phyloP scores from a whole-genome alignment of 2,888 invertebrate genomes.

The Beris morrisii region DNA sequence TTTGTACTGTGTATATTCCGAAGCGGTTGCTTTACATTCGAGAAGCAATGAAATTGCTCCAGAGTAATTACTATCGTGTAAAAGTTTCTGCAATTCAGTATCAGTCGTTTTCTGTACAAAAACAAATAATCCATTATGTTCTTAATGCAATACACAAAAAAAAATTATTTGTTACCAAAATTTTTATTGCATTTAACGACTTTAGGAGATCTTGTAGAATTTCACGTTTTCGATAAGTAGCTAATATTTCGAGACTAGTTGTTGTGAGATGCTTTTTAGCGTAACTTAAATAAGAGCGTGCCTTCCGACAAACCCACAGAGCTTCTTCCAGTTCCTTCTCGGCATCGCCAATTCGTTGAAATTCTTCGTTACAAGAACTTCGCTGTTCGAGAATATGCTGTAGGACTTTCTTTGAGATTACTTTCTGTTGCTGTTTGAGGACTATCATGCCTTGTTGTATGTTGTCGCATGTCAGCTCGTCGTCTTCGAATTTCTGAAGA shows the following conservation, averaged over 20 bases:
- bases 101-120: slow-evolving; percentile 73
- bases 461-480: slow-evolving; percentile 49
- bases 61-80: slow-evolving; percentile 83
- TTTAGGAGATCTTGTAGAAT: slow-evolving; percentile 77
- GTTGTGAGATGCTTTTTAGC: slow-evolving; percentile 83
- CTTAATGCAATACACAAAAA: neutral
- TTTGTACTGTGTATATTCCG: slow-evolving; percentile 82
- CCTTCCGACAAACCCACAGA: slow-evolving; percentile 70
- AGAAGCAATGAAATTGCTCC: slow-evolving; percentile 87
- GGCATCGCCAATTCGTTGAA: slow-evolving; percentile 72
- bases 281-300: slow-evolving; percentile 70
- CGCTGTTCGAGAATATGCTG: slow-evolving; percentile 92
- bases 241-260: slow-evolving; percentile 84
- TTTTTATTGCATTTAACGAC: slow-evolving; percentile 78
- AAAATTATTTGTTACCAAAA: slow-evolving; percentile 58
- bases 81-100: slow-evolving; percentile 75
- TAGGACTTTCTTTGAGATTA: slow-evolving; percentile 91
- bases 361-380: slow-evolving; percentile 81
- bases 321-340: slow-evolving; percentile 71
- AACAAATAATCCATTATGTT: slow-evolving; percentile 42
- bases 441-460: slow-evolving; percentile 51
- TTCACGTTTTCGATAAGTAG: slow-evolving; percentile 88
- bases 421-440: slow-evolving; percentile 58
- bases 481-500: slow-evolving; percentile 50
- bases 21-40: slow-evolving; percentile 84